Evolutionary conservation across 1,140 invertebrate species (phyloP).

Genomic region (Steinernema khuongi): DNA sequence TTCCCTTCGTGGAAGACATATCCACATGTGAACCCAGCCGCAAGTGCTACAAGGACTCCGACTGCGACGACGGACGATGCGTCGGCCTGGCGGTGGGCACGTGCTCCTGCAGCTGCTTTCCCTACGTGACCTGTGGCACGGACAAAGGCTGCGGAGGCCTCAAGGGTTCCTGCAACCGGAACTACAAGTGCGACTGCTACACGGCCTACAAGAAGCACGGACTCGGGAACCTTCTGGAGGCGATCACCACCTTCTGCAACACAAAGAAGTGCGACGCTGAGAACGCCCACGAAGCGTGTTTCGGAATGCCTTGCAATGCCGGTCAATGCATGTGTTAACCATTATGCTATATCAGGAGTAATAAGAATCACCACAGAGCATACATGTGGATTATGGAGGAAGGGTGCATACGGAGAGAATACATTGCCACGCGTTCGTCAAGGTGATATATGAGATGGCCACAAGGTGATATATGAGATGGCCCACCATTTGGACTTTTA

Average conservation of each 20-base stretch:
- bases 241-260: background rate
- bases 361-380: too few species aligned
- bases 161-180: background rate
- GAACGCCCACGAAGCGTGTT: background rate
- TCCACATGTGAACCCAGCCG: background rate
- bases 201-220: background rate
- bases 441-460: too few species aligned
- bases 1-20: too few species aligned
- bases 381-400: too few species aligned
- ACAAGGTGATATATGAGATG: too few species aligned
- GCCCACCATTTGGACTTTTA: too few species aligned
- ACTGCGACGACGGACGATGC: background rate
- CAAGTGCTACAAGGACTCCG: background rate
- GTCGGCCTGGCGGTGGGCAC: background rate
- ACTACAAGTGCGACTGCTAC: conserved; percentile 3
- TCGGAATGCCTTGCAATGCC: background rate
- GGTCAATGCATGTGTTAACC: background rate
- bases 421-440: too few species aligned
- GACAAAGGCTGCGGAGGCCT: conserved; percentile 9
- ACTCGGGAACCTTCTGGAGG: background rate
- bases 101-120: background rate
- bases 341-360: too few species aligned
- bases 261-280: background rate
- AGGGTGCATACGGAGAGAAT: too few species aligned
- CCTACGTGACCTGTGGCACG: background rate